Percentiles rank a stretch among this genome's conserved stretches.
Evolutionary conservation across 2,113 vertebrate genomes (phyloP).

Genomic region (Oceanites oceanicus): DNA sequence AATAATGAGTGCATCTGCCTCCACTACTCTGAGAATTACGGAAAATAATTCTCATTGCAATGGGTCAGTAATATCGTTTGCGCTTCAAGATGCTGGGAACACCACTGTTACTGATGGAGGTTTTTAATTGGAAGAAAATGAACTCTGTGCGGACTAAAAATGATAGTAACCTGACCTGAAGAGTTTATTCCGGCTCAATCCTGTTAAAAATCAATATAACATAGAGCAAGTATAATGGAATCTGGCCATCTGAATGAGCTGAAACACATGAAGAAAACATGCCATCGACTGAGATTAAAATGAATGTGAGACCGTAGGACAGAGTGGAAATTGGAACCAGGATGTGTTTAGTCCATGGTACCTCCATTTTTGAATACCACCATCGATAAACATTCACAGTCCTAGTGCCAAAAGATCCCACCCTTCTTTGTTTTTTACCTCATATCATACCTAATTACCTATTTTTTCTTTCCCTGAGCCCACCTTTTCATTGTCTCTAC

Average conservation of each 20-base stretch:
- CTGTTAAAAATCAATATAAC: not conserved
- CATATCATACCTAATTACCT: not conserved
- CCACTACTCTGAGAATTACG: not conserved
- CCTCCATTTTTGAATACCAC: not conserved
- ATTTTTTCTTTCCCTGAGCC: not conserved
- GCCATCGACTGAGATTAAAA: not conserved
- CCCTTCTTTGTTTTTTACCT: not conserved
- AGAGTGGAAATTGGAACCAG: not conserved
- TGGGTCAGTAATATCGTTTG: not conserved
- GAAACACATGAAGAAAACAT: not conserved
- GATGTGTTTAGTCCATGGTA: not conserved
- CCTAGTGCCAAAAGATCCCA: not conserved
- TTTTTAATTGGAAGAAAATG: not conserved
- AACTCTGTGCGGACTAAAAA: not conserved
- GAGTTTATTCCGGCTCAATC: not conserved
- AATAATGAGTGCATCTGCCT: not conserved
- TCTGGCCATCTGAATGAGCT: not conserved
- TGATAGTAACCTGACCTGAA: not conserved
- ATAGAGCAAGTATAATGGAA: not conserved
- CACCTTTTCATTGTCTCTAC: not conserved
- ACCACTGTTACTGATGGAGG: not conserved
- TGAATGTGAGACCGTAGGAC: not conserved
- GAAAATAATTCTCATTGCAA: not conserved
- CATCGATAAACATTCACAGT: not conserved
- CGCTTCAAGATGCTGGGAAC: not conserved